Conservation (phyloP, 2,888 invertebrate species). For the Idaea aversata region DNA sequence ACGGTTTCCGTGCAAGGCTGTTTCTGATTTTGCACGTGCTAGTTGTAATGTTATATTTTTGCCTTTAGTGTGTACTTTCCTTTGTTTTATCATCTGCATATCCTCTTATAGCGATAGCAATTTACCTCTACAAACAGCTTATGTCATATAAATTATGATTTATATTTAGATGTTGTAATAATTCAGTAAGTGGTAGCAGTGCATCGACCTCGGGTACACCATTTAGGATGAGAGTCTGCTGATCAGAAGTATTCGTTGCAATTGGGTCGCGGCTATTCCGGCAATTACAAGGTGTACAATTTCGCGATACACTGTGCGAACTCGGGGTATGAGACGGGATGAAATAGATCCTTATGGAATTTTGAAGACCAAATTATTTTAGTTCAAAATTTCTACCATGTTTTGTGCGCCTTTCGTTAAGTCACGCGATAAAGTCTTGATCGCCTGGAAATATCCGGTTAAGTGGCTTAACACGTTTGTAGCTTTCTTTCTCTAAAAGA, state of each 20-base stretch:
- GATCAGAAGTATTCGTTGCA: conserved; percentile 19
- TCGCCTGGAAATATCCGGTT: too few relatives aligned
- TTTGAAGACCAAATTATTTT: too few relatives aligned
- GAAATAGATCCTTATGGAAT: too few relatives aligned
- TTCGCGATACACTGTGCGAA: conserved; percentile 7
- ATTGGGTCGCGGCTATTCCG: conserved; percentile 19
- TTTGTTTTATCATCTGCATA: neutral
- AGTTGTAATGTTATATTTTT: neutral
- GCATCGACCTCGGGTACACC: conserved; percentile 16
- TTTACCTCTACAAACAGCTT: conserved; percentile 8
- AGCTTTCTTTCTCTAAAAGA: too few relatives aligned
- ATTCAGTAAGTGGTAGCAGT: conserved; percentile 5
- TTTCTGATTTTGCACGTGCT: too few relatives aligned
- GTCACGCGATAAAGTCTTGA: too few relatives aligned
- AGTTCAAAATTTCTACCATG: too few relatives aligned
- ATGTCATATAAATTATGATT: neutral
- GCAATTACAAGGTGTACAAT: conserved; percentile 14
- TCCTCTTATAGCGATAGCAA: neutral
- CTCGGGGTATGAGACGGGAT: neutral
- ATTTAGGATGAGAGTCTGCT: conserved; percentile 23
- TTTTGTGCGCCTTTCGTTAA: too few relatives aligned
- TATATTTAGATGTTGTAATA: neutral
- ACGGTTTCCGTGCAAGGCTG: too few relatives aligned
- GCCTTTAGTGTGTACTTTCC: neutral
- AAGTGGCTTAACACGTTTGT: too few relatives aligned